Conservation (phyloP, 2,113 vertebrate genomes). For the Phalacrocorax carbo region DNA sequence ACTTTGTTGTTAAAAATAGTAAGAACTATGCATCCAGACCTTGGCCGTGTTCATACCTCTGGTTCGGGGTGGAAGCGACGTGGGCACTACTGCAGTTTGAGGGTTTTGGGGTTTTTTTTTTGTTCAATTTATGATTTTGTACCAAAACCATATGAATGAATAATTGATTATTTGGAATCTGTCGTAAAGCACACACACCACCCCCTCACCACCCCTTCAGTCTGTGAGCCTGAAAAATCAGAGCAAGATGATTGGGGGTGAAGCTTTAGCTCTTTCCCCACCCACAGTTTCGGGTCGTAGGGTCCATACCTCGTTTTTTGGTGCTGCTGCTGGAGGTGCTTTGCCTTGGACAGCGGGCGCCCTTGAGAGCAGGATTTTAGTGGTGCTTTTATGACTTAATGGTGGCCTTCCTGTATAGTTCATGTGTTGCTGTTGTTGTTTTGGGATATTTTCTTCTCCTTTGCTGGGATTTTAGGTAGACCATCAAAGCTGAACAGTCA, state of each 20-base stretch:
- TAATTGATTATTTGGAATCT: not conserved
- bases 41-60: not conserved
- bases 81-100: not conserved
- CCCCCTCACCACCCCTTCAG: no score
- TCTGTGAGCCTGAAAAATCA: not conserved
- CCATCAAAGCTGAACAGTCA: not conserved
- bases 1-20: constrained; percentile 1
- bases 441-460: not conserved
- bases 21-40: not conserved
- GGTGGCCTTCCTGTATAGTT: fast-evolving
- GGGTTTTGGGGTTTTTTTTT: not conserved
- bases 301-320: fast-evolving
- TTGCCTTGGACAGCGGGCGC: not conserved
- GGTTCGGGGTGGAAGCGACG: not conserved
- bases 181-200: not conserved
- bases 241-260: fast-evolving
- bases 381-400: not conserved
- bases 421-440: not conserved
- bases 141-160: not conserved
- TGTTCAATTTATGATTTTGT: not conserved
- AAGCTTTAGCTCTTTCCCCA: not conserved
- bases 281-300: not conserved
- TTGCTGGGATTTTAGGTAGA: not conserved
- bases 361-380: not conserved
- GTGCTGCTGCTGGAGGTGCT: not conserved